phyloP scores from a whole-genome alignment of 2,888 invertebrate genomes.

The Serrognathus titanus region DNA sequence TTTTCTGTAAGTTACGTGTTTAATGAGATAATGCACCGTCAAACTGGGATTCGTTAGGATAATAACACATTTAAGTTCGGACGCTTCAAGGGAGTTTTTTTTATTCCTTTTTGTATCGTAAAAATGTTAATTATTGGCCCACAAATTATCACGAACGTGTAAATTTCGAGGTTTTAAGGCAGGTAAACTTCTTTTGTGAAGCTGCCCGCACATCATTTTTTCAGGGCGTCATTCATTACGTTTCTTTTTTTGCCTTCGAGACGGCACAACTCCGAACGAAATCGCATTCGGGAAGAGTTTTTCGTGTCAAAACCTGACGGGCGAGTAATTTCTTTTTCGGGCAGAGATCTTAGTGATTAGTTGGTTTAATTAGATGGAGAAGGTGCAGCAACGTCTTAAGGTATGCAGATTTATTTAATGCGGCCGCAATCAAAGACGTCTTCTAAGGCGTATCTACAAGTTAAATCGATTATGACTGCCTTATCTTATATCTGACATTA shows the following conservation, averaged over 20 bases:
- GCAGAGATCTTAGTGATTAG: conserved; percentile 1
- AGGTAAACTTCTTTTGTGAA: conserved; percentile 6
- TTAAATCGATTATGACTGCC: conserved; percentile 11
- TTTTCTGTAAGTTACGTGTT: too few species aligned
- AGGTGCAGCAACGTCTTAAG: not conserved
- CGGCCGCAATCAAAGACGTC: conserved; percentile 6
- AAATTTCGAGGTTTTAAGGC: conserved; percentile 13
- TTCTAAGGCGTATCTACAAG: conserved; percentile 5
- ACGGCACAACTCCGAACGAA: too few species aligned
- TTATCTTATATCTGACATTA: conserved; percentile 11
- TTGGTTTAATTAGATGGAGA: conserved; percentile 11
- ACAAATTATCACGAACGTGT: conserved; percentile 15
- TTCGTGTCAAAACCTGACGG: not conserved
- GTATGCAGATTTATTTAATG: conserved; percentile 1
- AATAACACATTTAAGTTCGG: not conserved
- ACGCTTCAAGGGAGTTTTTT: not conserved
- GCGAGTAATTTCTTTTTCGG: too few species aligned
- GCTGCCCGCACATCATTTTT: too few species aligned
- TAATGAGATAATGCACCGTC: too few species aligned
- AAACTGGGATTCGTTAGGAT: too few species aligned
- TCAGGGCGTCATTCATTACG: too few species aligned
- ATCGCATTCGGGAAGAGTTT: not conserved
- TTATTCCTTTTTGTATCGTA: not conserved
- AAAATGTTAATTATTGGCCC: conserved; percentile 13
- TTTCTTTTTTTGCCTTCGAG: too few species aligned